These are phyloP conservation scores for Mythimna albipuncta DNA, from an alignment of 2,888 invertebrate genomes.

Conservation along the genomic window DNA sequence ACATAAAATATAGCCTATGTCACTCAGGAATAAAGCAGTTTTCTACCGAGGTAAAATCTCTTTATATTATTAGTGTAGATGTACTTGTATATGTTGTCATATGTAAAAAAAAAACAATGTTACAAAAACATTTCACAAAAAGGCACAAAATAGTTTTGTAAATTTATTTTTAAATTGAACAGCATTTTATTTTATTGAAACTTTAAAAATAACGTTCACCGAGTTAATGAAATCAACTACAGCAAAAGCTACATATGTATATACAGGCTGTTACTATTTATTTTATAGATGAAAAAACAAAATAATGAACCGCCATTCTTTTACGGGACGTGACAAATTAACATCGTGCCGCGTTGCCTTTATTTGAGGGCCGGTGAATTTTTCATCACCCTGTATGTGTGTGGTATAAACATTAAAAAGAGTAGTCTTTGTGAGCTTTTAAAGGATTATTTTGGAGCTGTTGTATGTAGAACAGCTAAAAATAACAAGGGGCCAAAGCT, in stretches of 20 bases:
- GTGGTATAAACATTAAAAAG: slow-evolving; percentile 35
- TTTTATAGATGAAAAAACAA: slow-evolving; percentile 28
- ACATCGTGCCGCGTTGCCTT: slow-evolving; percentile 9
- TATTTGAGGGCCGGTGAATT: slow-evolving; percentile 24
- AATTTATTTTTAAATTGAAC: neutral
- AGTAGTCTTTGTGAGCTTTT: neutral
- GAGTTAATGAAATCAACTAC: slow-evolving; percentile 13
- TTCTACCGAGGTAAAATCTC: too few relatives aligned
- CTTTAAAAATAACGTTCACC: neutral
- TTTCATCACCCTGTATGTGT: slow-evolving; percentile 31
- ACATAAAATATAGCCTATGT: too few relatives aligned
- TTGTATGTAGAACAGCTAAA: slow-evolving; percentile 7
- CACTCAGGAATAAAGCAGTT: too few relatives aligned
- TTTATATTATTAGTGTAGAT: too few relatives aligned
- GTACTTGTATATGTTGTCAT: too few relatives aligned
- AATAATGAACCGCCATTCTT: slow-evolving; percentile 36
- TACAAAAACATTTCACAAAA: neutral
- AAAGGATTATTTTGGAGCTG: neutral
- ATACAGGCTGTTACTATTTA: slow-evolving; percentile 20
- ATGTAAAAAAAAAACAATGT: neutral
- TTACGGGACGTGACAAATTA: slow-evolving; percentile 36
- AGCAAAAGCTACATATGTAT: neutral
- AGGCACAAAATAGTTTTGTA: neutral
- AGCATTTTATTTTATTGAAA: neutral
- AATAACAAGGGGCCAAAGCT: neutral